phyloP scores from a whole-genome alignment of 2,888 invertebrate genomes.

The Clivina fossor region DNA sequence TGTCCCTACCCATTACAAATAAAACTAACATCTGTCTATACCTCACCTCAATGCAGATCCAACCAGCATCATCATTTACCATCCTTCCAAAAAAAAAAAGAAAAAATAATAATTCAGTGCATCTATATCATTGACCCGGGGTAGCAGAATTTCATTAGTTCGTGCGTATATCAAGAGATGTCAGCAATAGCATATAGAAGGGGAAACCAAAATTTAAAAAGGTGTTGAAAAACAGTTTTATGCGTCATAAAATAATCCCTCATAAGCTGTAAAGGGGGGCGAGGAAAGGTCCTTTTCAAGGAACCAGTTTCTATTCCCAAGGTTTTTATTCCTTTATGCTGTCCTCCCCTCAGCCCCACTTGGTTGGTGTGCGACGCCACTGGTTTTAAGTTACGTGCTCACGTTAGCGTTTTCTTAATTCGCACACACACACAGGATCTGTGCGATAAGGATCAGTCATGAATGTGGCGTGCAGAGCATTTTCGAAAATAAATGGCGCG shows the following conservation, averaged over 20 bases:
- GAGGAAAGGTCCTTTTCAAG: neutral
- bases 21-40: slow-evolving; percentile 1
- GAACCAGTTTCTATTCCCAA: slow-evolving; percentile 13
- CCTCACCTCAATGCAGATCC: slow-evolving; percentile 7
- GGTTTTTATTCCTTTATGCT: neutral
- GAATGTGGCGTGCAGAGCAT: slow-evolving; percentile 19
- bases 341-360: neutral
- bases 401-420: slow-evolving; percentile 13
- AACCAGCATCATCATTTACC: slow-evolving; percentile 20
- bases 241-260: slow-evolving; percentile 28
- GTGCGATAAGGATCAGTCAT: slow-evolving; percentile 22
- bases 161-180: slow-evolving; percentile 20
- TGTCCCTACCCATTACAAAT: slow-evolving; percentile 10
- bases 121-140: slow-evolving; percentile 18
- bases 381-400: neutral
- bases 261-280: no score
- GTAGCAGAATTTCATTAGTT: slow-evolving; percentile 25
- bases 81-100: slow-evolving; percentile 6
- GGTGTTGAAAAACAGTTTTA: slow-evolving; percentile 25
- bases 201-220: neutral
- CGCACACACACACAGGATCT: slow-evolving; percentile 13
- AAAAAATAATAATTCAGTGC: slow-evolving; percentile 10
- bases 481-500: slow-evolving; percentile 16
- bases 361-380: slow-evolving; percentile 1
- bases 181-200: slow-evolving; percentile 10